Evolutionary conservation across 2,888 invertebrate species (phyloP).

Genomic region (Linnaemya vulpina): DNA sequence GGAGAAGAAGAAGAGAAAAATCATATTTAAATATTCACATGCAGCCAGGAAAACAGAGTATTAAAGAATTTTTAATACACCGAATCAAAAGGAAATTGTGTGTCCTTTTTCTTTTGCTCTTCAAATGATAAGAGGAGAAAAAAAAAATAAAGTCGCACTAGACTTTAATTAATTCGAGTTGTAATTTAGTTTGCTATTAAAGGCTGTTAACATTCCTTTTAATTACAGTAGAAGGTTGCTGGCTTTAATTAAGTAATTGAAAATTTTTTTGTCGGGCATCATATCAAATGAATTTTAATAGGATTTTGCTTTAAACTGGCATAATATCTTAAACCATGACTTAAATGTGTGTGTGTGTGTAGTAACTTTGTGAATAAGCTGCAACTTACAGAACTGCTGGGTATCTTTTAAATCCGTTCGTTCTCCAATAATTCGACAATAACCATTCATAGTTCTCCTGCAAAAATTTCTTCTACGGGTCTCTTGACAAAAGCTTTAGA

Average conservation of each 20-base stretch:
- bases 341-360: too few species aligned
- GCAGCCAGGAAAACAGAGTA: background rate
- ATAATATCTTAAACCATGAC: too few species aligned
- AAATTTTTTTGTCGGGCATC: background rate
- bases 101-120: background rate
- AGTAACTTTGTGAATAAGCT: too few species aligned
- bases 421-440: too few species aligned
- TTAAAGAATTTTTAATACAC: constrained; percentile 14
- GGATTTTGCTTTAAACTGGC: too few species aligned
- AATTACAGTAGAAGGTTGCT: background rate
- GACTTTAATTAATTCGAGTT: constrained; percentile 34
- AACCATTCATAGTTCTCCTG: too few species aligned
- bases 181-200: constrained; percentile 3
- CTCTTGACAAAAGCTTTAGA: too few species aligned
- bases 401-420: too few species aligned
- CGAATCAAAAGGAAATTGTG: constrained; percentile 6
- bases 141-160: background rate
- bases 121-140: background rate
- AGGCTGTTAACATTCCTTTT: background rate
- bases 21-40: constrained; percentile 54
- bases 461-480: too few species aligned
- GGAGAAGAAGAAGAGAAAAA: constrained; percentile 11
- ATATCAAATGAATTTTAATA: too few species aligned
- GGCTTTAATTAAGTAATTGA: background rate
- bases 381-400: too few species aligned